Evolutionary conservation across 1,140 invertebrate species (phyloP), one percentile per base, ranked within the genome.

Genomic region (Arctopsyche grandis): DNA sequence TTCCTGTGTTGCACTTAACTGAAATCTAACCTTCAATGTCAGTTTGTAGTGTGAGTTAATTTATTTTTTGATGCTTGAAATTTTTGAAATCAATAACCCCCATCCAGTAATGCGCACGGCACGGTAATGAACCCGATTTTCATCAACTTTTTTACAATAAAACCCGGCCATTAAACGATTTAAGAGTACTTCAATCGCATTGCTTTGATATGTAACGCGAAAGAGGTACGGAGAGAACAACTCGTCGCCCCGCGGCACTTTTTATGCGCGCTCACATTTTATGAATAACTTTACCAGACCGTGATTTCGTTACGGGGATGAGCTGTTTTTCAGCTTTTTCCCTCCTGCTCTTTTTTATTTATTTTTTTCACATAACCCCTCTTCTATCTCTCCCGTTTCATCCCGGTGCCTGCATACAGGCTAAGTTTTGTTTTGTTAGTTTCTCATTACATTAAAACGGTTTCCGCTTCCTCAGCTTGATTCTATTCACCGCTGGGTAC

Each of bases 401-500:
- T 76, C 16, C 56, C 10, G 3, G 24, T 9, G 43, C n/a, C 38
- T 77, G 63, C 76, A 69, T 77, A 21, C 69, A 66, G 29, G 56
- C 58, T 77, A 77, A 80, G 74, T 82, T 82, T 82, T 82, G 81
- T 82, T 82, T 82, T 82, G 81, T 82, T 82, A 82, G 81, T 82
- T 82, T 82, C 81, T 82, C 81, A 82, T 82, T 82, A 82, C 81
- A 82, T 82, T 82, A 82, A 82, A 82, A 80, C 79, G 77, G 48
- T 79, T 82, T 82, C 79, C 81, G 79, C 81, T 79, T 79, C 81
- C 81, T 79, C 46, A 66, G 75, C 19, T 69, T 79, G 77, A 79
- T 77, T 82, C 79, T 69, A 82, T 82, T 82, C 81, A 82, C 76
- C 81, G 75, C 60, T 48, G 58, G 78, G 75, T 63, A 82, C 77